Evolutionary conservation across 2,888 invertebrate genomes (phyloP), one percentile per base, ranked within the genome.

Genomic region (Lagria hirta): DNA sequence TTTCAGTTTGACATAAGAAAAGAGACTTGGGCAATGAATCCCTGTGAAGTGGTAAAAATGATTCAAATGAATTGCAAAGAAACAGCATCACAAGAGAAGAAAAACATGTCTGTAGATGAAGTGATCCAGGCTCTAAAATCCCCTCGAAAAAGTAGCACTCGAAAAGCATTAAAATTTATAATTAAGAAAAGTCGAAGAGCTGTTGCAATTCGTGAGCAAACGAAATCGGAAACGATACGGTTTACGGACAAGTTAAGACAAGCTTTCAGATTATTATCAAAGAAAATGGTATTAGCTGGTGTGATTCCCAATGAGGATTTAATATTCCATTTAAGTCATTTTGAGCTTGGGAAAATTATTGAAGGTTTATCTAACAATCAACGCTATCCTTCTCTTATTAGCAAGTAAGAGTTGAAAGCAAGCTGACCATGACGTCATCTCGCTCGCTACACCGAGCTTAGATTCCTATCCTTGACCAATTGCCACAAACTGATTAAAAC

Each of bases 1-100:
- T 61, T 66, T 18, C 62, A 89, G 84, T 79, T 89, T 55, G 85
- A 87, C 58, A 59, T 87, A 3, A 66, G 72, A 3, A 76, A 81
- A 0, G 75, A 79, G 47, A 78, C 85, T 0, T 88, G 88, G 88
- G 75, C 70, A 14, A 71, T 81, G 50, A 76, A 81, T 8, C 82
- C 83, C 0, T 73, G 75, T 30, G 70, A 75, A 7, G 71, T 88
- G 29, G 78, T 87, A 56, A 71, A 71, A 47, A 79, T 82, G 26
- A 69, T 88, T 1, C 84, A 85, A 69, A 72, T 74, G 2, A 62
- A 74, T 61, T 50, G 49, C 37, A 40, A 38, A 28, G 38, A 35
- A 10, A 17, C 58, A 55, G 7, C 18, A 1, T 34, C 66, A 58
- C 33, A 15, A 1, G 37, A 52, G 45, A 34, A 65, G 54, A 28